Conservation (phyloP, 2,888 invertebrate genomes). For the Drosophila melanosoma region DNA sequence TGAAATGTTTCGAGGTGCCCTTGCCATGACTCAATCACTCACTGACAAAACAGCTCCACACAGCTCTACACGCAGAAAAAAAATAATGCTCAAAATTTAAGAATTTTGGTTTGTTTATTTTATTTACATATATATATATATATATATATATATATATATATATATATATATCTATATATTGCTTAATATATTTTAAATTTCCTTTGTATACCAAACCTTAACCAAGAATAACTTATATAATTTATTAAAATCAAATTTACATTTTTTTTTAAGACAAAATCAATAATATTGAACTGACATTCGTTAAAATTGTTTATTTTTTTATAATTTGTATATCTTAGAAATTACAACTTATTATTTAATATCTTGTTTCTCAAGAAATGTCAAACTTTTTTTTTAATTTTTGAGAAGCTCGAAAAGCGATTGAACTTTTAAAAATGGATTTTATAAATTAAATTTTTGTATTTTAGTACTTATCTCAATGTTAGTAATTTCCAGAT, state of each 20-base stretch:
- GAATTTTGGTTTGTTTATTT: not conserved
- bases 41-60: slow-evolving; percentile 11
- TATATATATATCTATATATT: no score
- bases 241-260: not conserved
- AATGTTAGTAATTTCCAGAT: no score
- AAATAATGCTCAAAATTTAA: not conserved
- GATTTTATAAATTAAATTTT: not conserved
- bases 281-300: not conserved
- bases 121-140: no score
- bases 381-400: not conserved
- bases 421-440: not conserved
- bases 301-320: not conserved
- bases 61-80: slow-evolving; percentile 1
- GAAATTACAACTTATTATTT: not conserved
- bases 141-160: no score
- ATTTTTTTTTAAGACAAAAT: not conserved
- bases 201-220: not conserved
- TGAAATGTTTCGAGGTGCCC: slow-evolving; percentile 62
- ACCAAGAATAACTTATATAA: not conserved
- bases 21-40: slow-evolving; percentile 73
- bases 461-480: not conserved
- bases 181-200: not conserved
- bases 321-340: not conserved
- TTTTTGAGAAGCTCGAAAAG: not conserved
- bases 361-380: no score